Percentiles rank a stretch among this genome's conserved stretches.
These are phyloP conservation scores for Cacoxenus indagator DNA, from an alignment of 2,888 invertebrate genomes.

Conservation along the genomic window DNA sequence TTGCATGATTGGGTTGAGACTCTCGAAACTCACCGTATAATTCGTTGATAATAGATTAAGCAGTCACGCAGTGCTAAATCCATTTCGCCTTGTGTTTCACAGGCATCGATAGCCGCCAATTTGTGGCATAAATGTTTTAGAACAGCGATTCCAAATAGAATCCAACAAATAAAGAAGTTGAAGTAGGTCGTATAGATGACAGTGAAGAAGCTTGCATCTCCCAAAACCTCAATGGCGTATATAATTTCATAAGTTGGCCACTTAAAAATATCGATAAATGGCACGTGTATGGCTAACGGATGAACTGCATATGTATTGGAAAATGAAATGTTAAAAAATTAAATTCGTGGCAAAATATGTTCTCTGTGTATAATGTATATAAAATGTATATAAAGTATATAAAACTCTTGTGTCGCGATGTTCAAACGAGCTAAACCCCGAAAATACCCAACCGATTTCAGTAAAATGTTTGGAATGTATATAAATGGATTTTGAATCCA, in stretches of 20 bases:
- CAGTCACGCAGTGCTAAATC: conserved; percentile 33
- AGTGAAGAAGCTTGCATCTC: conserved; percentile 35
- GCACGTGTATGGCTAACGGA: conserved; percentile 31
- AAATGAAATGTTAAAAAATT: not conserved
- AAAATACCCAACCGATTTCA: too few species aligned
- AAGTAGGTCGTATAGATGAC: conserved; percentile 43
- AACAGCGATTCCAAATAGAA: conserved; percentile 43
- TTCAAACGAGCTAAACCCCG: too few species aligned
- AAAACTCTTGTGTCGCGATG: too few species aligned
- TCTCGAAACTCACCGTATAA: conserved; percentile 39
- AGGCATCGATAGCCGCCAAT: conserved; percentile 24
- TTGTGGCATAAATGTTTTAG: conserved; percentile 40
- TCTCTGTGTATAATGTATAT: too few species aligned
- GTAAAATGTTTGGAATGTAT: too few species aligned
- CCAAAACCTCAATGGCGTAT: conserved; percentile 31
- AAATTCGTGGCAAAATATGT: too few species aligned
- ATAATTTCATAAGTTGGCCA: conserved; percentile 45
- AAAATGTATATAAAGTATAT: too few species aligned
- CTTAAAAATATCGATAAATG: conserved; percentile 29
- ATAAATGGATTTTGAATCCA: too few species aligned
- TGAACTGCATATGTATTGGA: conserved; percentile 32
- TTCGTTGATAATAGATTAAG: conserved; percentile 41
- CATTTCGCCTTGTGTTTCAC: conserved; percentile 21
- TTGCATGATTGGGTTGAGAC: not conserved
- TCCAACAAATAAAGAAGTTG: conserved; percentile 43